Percentiles rank a stretch among this genome's conserved stretches.
Conservation (phyloP, 1,140 invertebrate species). For the Macrobrachium nipponense region DNA sequence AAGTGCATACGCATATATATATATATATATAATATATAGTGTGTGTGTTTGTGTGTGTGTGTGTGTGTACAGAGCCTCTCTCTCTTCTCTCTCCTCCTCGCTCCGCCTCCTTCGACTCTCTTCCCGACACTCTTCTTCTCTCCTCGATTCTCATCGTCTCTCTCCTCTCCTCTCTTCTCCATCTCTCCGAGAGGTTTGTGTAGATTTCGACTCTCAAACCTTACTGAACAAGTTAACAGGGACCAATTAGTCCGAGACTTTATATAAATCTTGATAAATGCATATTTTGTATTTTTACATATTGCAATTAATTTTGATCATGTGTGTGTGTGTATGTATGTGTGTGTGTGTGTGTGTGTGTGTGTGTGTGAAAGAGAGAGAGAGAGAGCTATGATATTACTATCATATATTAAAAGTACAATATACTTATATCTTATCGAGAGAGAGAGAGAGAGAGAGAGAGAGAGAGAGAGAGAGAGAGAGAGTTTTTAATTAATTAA, state of each 20-base stretch:
- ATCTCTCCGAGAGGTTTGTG: conserved; percentile 1
- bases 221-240: background rate
- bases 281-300: background rate
- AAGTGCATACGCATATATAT: too few species aligned
- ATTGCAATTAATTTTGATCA: background rate
- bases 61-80: too few species aligned
- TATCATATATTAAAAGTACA: background rate
- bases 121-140: background rate
- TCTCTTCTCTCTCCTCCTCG: too few species aligned
- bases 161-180: background rate
- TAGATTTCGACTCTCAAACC: too few species aligned
- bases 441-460: background rate
- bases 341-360: background rate
- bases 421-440: background rate
- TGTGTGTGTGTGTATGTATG: background rate
- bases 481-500: background rate
- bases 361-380: background rate
- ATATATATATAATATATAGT: too few species aligned
- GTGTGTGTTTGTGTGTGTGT: too few species aligned
- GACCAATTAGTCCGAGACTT: background rate
- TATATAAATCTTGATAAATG: background rate
- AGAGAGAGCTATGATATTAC: too few species aligned
- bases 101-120: too few species aligned
- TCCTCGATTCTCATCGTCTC: background rate
- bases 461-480: background rate